Evolutionary conservation across 2,797 vertebrate species (phyloP).

Genomic region (Paratrypauchen microcephalus): DNA sequence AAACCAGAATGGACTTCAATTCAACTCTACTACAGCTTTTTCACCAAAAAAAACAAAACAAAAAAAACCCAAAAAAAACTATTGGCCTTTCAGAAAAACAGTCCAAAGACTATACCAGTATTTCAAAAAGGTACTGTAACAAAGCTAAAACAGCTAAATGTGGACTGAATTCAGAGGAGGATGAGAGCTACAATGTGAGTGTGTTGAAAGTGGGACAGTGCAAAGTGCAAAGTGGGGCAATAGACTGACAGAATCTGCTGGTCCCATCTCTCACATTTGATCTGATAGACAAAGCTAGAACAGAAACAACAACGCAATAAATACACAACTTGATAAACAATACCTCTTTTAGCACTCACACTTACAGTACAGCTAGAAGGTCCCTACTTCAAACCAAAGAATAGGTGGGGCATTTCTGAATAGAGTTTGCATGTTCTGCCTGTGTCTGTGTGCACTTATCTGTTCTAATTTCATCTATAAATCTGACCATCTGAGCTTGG

Average conservation of each 20-base stretch:
- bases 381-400: too few species aligned
- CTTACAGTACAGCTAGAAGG: too few species aligned
- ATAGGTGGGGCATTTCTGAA: too few species aligned
- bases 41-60: too few species aligned
- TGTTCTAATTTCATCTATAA: too few species aligned
- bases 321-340: slow-evolving; percentile 1
- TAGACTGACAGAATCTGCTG: slow-evolving; percentile 6
- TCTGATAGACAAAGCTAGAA: background rate
- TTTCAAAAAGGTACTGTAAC: background rate
- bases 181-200: background rate
- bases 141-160: background rate
- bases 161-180: background rate
- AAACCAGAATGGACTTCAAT: too few species aligned
- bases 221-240: slow-evolving; percentile 11
- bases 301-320: background rate
- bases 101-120: background rate
- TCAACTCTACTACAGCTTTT: too few species aligned
- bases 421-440: too few species aligned
- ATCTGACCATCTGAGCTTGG: too few species aligned
- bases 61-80: background rate
- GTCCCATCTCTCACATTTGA: slow-evolving; percentile 18
- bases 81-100: slow-evolving; percentile 16
- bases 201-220: slow-evolving; percentile 9
- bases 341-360: background rate
- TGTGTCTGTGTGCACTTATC: too few species aligned